phyloP scores from a whole-genome alignment of 1,140 invertebrate genomes.

The Philopotamus ludificatus region DNA sequence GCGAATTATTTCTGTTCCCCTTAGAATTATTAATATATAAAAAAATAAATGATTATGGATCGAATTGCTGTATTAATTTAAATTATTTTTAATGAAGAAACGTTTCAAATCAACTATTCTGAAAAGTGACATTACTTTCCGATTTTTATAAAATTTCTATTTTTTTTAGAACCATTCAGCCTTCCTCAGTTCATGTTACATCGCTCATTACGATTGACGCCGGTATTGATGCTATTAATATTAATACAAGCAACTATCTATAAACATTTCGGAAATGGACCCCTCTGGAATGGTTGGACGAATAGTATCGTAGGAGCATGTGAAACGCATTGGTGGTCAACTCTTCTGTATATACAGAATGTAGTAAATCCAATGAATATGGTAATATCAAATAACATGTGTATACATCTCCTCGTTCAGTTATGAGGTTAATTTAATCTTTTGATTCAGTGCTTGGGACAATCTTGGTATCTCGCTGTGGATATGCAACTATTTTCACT shows the following conservation, averaged over 20 bases:
- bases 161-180: too few relatives aligned
- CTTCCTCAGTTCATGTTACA: slow-evolving; percentile 58
- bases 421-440: too few relatives aligned
- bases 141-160: too few relatives aligned
- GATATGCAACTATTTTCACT: slow-evolving; percentile 54
- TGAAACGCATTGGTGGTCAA: slow-evolving; percentile 57
- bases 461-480: slow-evolving; percentile 54
- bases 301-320: slow-evolving; percentile 46
- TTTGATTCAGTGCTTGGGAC: slow-evolving; percentile 54
- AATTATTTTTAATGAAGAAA: too few relatives aligned
- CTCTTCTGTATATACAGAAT: slow-evolving; percentile 57
- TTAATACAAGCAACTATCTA: slow-evolving; percentile 59
- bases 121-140: too few relatives aligned
- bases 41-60: too few relatives aligned
- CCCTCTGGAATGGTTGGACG: slow-evolving; percentile 55
- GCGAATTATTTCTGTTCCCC: too few relatives aligned
- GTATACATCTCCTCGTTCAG: too few relatives aligned
- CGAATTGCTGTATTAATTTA: too few relatives aligned
- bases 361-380: slow-evolving; percentile 49
- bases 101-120: too few relatives aligned
- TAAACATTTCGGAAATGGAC: slow-evolving; percentile 59
- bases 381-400: slow-evolving; percentile 46
- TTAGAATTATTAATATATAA: too few relatives aligned
- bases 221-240: slow-evolving; percentile 58
- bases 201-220: slow-evolving; percentile 59